These are phyloP conservation scores for Erebia ligea DNA, from an alignment of 2,888 invertebrate genomes.

Conservation along the genomic window DNA sequence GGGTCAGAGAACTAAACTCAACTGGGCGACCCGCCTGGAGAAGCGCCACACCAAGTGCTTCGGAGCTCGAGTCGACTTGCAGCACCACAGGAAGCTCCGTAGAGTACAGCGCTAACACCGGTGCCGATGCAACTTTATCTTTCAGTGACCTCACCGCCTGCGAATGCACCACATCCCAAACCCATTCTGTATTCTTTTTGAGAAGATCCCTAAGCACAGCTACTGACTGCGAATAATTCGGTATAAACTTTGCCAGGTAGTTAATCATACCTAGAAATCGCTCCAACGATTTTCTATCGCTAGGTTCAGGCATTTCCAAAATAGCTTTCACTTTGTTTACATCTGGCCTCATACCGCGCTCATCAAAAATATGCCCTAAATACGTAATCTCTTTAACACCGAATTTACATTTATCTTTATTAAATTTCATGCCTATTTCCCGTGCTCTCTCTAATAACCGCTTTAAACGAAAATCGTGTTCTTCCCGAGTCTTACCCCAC, in stretches of 20 bases:
- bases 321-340: constrained; percentile 20
- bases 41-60: not conserved
- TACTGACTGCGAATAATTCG: constrained; percentile 24
- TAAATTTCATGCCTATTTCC: constrained; percentile 33
- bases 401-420: constrained; percentile 37
- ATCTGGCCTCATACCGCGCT: constrained; percentile 3
- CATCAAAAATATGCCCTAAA: constrained; percentile 33
- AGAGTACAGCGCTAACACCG: not conserved
- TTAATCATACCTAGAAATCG: constrained; percentile 19
- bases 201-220: not conserved
- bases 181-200: not conserved
- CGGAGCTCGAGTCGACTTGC: not conserved
- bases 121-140: not conserved
- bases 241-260: constrained; percentile 37
- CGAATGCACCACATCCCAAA: not conserved
- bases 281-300: too few relatives aligned
- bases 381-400: constrained; percentile 36
- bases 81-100: not conserved
- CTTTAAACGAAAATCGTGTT: too few relatives aligned
- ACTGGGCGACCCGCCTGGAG: not conserved
- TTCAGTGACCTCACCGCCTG: not conserved
- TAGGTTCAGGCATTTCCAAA: constrained; percentile 32
- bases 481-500: too few relatives aligned
- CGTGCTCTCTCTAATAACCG: too few relatives aligned
- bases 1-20: not conserved